Evolutionary conservation across 2,888 invertebrate species (phyloP), one percentile per base, ranked within the genome.

Genomic region (Priocnemis perturbator): DNA sequence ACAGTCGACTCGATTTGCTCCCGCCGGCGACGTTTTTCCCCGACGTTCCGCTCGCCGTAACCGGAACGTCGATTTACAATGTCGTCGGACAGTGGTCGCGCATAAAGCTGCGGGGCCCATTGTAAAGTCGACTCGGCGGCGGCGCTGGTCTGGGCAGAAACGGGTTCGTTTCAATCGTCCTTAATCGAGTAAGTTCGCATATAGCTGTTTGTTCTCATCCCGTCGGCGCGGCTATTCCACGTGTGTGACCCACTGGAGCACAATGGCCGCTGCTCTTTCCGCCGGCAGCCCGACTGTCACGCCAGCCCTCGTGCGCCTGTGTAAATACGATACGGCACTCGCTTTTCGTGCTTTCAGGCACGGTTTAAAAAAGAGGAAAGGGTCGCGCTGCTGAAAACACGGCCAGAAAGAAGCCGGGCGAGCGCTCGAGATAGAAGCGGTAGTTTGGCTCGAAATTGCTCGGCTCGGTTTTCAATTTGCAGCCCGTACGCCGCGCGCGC

Each of bases 241-340:
- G 74, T 81, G 74, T 81, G 81, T 79, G 81, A 81, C 81, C 79
- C 79, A 81, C 60, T 77, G 77, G 67, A 69, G 69, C 75, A 77
- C 79, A 81, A 81, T 77, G 77, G 79, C 67, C 67, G 64, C 71
- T 74, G 77, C 78, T 73, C 73, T 77, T 79, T 75, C 63, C 73
- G 69, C 73, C 67, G 69, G 64, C 62, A 69, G 71, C 67, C 69
- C 66, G 74, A 76, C 78, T 81, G 80, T 77, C 79, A 76, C 21
- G 66, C 77, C 64, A 71, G 74, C 76, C 69, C 77, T 74, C n/a
- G 26, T 26, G 14, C 1, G 82, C 79, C 81, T 81, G 83, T 83
- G 81, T 83, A 85, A 83, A 85, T 81, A 82, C 82, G 81, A 84
- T 83, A 83, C 81, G 79, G 76, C 78, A 67, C 77, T 78, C 74